These are phyloP conservation scores for Halichoerus grypus DNA, from an alignment of 2,113 vertebrate genomes.

Conservation along the genomic window DNA sequence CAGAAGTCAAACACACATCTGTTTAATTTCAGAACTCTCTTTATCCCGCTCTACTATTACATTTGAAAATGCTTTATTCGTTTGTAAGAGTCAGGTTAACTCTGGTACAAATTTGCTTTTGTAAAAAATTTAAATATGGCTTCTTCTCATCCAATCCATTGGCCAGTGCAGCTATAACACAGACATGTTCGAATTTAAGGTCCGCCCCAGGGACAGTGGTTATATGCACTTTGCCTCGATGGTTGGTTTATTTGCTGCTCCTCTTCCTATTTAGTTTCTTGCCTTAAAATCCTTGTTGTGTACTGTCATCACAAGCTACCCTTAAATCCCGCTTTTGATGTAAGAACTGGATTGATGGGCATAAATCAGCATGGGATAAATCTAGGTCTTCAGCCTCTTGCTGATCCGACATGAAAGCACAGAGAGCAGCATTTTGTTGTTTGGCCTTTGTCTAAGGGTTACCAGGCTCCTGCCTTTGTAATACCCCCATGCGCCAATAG, in stretches of 20 bases:
- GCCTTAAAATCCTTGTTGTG: neutral
- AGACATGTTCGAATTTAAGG: too few relatives aligned
- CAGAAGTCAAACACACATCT: neutral
- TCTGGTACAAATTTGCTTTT: neutral
- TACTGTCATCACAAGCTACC: neutral
- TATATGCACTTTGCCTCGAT: neutral
- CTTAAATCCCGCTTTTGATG: neutral
- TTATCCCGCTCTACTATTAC: neutral
- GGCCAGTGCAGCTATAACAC: neutral
- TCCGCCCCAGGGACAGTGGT: neutral
- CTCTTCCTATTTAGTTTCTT: neutral
- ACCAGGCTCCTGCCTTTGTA: neutral
- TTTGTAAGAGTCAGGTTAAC: neutral
- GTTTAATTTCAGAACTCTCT: neutral
- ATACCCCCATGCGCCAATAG: accelerated
- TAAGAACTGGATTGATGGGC: neutral
- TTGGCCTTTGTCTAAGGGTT: neutral
- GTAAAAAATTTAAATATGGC: too few relatives aligned
- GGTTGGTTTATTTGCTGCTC: neutral
- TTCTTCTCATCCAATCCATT: accelerated
- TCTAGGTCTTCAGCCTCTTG: neutral
- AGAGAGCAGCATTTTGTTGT: neutral
- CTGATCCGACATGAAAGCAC: too few relatives aligned
- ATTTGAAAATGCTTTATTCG: neutral
- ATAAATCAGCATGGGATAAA: neutral